Evolutionary conservation across 2,113 vertebrate species (phyloP).

Genomic region (Recurvirostra avosetta): DNA sequence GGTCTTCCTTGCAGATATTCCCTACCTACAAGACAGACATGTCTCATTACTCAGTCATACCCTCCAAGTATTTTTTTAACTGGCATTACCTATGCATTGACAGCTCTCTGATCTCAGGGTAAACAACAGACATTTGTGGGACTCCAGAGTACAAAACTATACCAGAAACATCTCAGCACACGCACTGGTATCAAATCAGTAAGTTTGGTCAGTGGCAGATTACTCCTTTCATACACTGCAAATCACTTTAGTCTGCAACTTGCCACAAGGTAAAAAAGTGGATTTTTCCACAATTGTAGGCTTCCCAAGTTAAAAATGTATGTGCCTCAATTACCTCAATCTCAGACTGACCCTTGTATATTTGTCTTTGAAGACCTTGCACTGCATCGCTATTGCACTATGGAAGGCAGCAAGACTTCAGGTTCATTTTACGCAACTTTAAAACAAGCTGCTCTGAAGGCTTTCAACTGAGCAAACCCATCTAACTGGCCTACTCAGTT

Average conservation of each 20-base stretch:
- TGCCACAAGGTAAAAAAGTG: not conserved
- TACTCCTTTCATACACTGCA: not conserved
- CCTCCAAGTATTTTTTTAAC: not conserved
- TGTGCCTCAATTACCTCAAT: not conserved
- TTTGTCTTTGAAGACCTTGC: not conserved
- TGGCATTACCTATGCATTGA: not conserved
- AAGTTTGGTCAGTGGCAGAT: not conserved
- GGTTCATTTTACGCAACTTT: not conserved
- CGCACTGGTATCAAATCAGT: not conserved
- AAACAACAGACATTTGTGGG: not conserved
- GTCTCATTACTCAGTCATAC: not conserved
- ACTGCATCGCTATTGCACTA: not conserved
- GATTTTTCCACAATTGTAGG: not conserved
- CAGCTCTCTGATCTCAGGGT: not conserved
- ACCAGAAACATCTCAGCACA: not conserved
- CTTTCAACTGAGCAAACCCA: not conserved
- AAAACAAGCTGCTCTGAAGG: not conserved
- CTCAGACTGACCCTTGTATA: not conserved
- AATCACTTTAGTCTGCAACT: not conserved
- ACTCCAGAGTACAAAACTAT: not conserved
- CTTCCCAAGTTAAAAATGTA: not conserved
- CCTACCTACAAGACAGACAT: not conserved
- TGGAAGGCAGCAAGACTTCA: not conserved
- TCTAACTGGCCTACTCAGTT: not conserved
- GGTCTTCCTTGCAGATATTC: not conserved